A percentile compares a stretch with the other conserved stretches of the same genome.
These are phyloP conservation scores for Fratercula arctica DNA, from an alignment of 2,797 vertebrate species.

Conservation along the genomic window DNA sequence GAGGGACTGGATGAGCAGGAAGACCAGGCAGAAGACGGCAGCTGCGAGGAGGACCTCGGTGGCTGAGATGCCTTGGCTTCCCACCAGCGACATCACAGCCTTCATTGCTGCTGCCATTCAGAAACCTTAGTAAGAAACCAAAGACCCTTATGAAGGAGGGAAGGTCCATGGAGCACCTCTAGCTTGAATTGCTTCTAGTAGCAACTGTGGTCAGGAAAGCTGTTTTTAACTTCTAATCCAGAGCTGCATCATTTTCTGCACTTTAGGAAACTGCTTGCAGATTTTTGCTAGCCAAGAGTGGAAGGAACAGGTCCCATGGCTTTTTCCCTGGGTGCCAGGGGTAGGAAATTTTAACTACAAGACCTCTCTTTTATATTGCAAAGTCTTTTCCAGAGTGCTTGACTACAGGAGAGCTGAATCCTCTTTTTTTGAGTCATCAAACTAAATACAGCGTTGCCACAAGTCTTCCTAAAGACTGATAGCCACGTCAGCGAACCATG, in stretches of 20 bases:
- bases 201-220: not conserved
- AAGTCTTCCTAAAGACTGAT: accelerated
- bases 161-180: not conserved
- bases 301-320: not conserved
- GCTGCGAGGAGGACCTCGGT: slow-evolving; percentile 80
- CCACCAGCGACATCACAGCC: not conserved
- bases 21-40: slow-evolving; percentile 74
- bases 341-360: not conserved
- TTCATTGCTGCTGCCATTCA: accelerated
- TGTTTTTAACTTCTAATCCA: not conserved
- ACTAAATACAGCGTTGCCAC: not conserved
- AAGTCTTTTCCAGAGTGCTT: not conserved
- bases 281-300: not conserved
- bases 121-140: not conserved
- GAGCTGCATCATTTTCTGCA: accelerated
- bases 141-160: not conserved
- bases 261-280: not conserved
- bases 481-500: accelerated
- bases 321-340: not conserved
- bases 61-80: slow-evolving; percentile 66
- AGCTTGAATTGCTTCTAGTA: not conserved
- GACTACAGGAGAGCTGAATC: not conserved
- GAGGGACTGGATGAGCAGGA: slow-evolving; percentile 75
- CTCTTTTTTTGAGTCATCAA: not conserved
- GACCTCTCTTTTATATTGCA: not conserved